A percentile compares a stretch with the other conserved stretches of the same genome.
These are phyloP conservation scores for Helogale parvula DNA, from an alignment of 2,113 vertebrate species.

Conservation along the genomic window DNA sequence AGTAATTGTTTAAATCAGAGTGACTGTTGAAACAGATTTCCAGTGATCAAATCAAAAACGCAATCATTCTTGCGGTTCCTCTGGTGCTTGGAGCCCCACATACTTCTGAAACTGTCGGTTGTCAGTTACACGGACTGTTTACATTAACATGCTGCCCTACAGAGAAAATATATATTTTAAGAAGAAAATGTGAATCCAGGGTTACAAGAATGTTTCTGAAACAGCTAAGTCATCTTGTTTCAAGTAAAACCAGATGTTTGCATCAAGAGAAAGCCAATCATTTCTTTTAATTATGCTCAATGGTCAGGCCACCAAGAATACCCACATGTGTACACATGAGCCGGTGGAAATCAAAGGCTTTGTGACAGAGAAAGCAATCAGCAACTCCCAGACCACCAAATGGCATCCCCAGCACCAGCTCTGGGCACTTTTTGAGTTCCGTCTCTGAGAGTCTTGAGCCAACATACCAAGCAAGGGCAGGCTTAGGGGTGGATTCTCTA, in stretches of 20 bases:
- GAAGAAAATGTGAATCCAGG: conserved; percentile 90
- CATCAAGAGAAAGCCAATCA: conserved; percentile 91
- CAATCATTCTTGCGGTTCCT: conserved; percentile 89
- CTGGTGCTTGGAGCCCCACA: conserved; percentile 86
- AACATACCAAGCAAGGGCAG: not conserved
- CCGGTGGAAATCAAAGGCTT: conserved; percentile 90
- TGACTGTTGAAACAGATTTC: conserved; percentile 91
- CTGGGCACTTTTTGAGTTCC: not conserved
- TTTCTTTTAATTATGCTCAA: conserved; percentile 91
- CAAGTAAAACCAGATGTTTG: conserved; percentile 93
- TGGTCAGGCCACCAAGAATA: conserved; percentile 91
- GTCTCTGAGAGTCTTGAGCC: not conserved
- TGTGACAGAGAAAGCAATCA: conserved; percentile 86
- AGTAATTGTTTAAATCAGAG: conserved; percentile 91
- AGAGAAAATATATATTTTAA: conserved; percentile 90
- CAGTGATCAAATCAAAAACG: conserved; percentile 90
- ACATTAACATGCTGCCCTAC: conserved; percentile 88
- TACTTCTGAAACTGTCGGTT: conserved; percentile 88
- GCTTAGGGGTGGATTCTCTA: not conserved
- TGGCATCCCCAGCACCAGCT: conserved; percentile 77
- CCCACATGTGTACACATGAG: conserved; percentile 89
- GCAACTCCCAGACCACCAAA: conserved; percentile 85
- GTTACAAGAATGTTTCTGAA: conserved; percentile 90
- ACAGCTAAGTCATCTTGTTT: conserved; percentile 91
- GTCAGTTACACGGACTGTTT: conserved; percentile 90